These are phyloP conservation scores for Platygyra sinensis DNA, from an alignment of 64 coral and sea anemone genomes.

Conservation along the genomic window DNA sequence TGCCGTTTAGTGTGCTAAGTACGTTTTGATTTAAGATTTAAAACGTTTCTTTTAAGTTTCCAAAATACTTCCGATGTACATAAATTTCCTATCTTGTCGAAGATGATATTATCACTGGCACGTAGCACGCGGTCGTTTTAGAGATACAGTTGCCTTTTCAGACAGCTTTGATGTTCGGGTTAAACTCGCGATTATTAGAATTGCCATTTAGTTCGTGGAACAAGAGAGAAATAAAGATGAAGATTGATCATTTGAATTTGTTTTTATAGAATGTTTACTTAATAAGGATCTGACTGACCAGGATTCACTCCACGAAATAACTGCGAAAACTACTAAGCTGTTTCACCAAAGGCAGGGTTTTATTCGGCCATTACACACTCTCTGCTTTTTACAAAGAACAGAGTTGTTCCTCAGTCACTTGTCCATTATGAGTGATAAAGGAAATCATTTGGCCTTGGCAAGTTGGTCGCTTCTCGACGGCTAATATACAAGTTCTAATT, in stretches of 20 bases:
- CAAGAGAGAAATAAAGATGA: neutral
- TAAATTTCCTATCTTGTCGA: slow-evolving; percentile 51
- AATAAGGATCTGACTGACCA: neutral
- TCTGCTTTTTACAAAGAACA: slow-evolving; percentile 6
- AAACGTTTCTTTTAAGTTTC: slow-evolving; percentile 46
- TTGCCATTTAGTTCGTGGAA: neutral
- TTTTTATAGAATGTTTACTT: slow-evolving; percentile 24
- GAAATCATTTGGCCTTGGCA: slow-evolving; percentile 2
- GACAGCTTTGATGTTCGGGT: slow-evolving; percentile 13
- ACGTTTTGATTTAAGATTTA: slow-evolving; percentile 49
- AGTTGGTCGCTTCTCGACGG: slow-evolving; percentile 26
- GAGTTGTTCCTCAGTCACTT: neutral
- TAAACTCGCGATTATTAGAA: neutral
- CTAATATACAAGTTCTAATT: slow-evolving; percentile 51
- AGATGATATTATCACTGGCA: slow-evolving; percentile 36
- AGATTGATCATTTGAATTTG: slow-evolving; percentile 37
- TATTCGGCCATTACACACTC: neutral
- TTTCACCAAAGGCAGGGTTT: slow-evolving; percentile 8
- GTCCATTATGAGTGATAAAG: neutral
- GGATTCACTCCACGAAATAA: neutral
- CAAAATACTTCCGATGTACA: slow-evolving; percentile 55
- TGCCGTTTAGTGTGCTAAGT: slow-evolving; percentile 32
- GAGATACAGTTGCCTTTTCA: slow-evolving; percentile 49
- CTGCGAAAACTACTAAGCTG: neutral
- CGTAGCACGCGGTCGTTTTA: slow-evolving; percentile 7